Evolutionary conservation across 37 sponge, comb jelly and placozoan genomes (phyloP), one percentile per base, ranked within the genome.

Genomic region (Spongia lamella): DNA sequence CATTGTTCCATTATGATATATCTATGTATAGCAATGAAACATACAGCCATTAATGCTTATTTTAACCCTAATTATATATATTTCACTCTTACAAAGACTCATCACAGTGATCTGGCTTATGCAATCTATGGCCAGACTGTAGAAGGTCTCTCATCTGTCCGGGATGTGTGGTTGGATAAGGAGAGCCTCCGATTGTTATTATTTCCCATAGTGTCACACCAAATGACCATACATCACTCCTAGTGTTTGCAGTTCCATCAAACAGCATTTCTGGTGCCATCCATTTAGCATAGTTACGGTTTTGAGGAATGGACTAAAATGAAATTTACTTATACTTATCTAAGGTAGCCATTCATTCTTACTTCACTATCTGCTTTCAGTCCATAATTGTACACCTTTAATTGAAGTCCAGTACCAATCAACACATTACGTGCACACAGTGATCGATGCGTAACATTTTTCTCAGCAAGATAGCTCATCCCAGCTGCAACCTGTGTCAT

Each of bases 151-250:
- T 67, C 37, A 90, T 63, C 9, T 84, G 64, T 17, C 70, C 76
- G 16, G 75, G 68, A 13, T 54, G 38, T 16, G 81, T 64, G 14
- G 77, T 79, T 4, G 54, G 40, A 72, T 84, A 84, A 25, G 90
- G 90, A 11, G 77, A 71, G 16, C 85, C 90, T 9, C 90, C 90
- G 1, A 90, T 49, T 15, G 90, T 90, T 32, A 90, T 82, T 43
- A 90, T 49, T 58, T 90, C 90, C 90, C 90, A 90, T 56, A 90
- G 69, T 4, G 81, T 70, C 11, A 90, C 82, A 22, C 85, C 90
- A 90, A 77, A 87, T 1, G 88, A 75, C 88, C 88, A 88, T 81
- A 90, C 80, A 76, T 90, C 90, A 60, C 90, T 81, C 22, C 64
- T 53, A 19, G 59, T 84, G 21, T 83, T 62, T 31, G 53, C 36